Evolutionary conservation across 2,888 invertebrate species (phyloP).

Genomic region (Ceraclea dissimilis): DNA sequence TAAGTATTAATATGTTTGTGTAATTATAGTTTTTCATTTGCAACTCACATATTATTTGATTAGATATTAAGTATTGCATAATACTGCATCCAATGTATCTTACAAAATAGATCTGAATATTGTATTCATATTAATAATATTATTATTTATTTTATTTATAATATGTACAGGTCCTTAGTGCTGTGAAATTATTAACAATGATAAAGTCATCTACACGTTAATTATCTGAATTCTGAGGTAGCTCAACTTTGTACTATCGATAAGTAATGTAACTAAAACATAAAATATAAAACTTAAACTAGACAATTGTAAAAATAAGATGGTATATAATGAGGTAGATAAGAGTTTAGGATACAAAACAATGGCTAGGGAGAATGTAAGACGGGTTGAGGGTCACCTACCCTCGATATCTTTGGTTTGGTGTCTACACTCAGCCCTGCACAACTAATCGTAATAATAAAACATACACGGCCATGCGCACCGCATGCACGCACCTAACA

Average conservation of each 20-base stretch:
- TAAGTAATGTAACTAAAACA: slow-evolving; percentile 28
- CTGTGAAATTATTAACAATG: not conserved
- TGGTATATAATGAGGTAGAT: slow-evolving; percentile 45
- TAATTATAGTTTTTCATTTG: no score
- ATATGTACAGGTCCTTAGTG: not conserved
- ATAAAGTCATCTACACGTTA: slow-evolving; percentile 22
- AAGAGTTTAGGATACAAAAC: slow-evolving; percentile 31
- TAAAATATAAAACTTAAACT: slow-evolving; percentile 26
- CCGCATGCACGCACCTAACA: no score
- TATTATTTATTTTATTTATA: not conserved
- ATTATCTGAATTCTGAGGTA: slow-evolving; percentile 48
- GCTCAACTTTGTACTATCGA: slow-evolving; percentile 46
- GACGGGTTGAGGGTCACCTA: slow-evolving; percentile 22
- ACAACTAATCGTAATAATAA: not conserved
- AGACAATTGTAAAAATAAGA: slow-evolving; percentile 26
- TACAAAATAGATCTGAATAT: no score
- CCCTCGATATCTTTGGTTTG: slow-evolving; percentile 26
- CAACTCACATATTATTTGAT: no score
- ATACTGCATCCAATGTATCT: no score
- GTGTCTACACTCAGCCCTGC: slow-evolving; percentile 16
- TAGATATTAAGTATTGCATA: no score
- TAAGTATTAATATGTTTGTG: no score
- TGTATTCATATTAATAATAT: no score
- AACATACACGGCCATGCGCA: not conserved
- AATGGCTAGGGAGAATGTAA: slow-evolving; percentile 10